Evolutionary conservation across 2,888 invertebrate genomes (phyloP).

Genomic region (Mechanitis messenoides): DNA sequence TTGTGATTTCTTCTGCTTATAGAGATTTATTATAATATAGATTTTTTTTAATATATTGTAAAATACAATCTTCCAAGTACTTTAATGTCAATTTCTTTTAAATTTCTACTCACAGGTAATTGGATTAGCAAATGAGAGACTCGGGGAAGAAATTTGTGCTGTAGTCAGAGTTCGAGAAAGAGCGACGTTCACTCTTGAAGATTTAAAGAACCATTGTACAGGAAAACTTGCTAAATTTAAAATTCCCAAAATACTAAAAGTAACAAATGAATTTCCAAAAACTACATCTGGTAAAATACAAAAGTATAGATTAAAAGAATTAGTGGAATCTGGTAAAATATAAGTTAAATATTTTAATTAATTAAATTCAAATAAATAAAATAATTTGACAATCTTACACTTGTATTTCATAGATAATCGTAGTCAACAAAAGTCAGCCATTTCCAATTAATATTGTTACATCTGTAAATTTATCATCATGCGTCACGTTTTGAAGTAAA

Average conservation of each 20-base stretch:
- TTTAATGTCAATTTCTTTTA: not conserved
- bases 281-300: slow-evolving; percentile 91
- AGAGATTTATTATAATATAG: too few relatives aligned
- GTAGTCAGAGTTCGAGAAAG: slow-evolving; percentile 78
- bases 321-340: slow-evolving; percentile 63
- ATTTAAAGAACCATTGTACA: slow-evolving; percentile 78
- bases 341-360: slow-evolving; percentile 25
- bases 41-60: too few relatives aligned
- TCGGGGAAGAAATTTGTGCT: slow-evolving; percentile 87
- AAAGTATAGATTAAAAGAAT: slow-evolving; percentile 78
- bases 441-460: too few relatives aligned
- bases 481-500: too few relatives aligned
- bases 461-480: too few relatives aligned
- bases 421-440: too few relatives aligned
- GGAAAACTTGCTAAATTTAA: slow-evolving; percentile 87
- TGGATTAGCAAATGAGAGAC: slow-evolving; percentile 83
- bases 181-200: slow-evolving; percentile 69
- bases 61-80: not conserved
- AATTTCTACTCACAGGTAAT: slow-evolving; percentile 70
- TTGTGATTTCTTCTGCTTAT: not conserved
- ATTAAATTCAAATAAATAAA: too few relatives aligned
- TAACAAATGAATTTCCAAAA: slow-evolving; percentile 84
- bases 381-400: too few relatives aligned
- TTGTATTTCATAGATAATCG: too few relatives aligned
- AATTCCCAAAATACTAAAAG: slow-evolving; percentile 83